Conservation (phyloP, 2,797 vertebrate species). For the Mastacembelus armatus region DNA sequence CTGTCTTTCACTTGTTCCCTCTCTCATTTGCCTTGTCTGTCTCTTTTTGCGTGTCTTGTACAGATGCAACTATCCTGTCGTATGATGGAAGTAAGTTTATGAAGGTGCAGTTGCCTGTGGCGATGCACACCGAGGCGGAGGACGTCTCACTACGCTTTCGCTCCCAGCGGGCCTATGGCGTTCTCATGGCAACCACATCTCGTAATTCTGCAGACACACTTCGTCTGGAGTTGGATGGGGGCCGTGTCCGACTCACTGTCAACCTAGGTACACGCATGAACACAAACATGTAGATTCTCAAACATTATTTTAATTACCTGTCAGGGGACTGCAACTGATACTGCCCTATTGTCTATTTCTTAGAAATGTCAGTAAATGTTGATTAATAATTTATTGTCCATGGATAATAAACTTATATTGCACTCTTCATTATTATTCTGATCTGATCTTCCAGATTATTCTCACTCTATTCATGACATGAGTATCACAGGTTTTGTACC, state of each 20-base stretch:
- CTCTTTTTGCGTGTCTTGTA: conserved; percentile 40
- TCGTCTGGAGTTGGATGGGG: conserved; percentile 95
- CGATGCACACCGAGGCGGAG: conserved; percentile 98
- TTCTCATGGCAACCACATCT: conserved; percentile 98
- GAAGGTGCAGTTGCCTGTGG: conserved; percentile 98
- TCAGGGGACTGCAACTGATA: conserved; percentile 57
- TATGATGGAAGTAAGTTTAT: conserved; percentile 99
- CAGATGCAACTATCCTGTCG: conserved; percentile 97
- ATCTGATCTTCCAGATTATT: conserved; percentile 4
- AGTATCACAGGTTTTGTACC: conserved; percentile 8
- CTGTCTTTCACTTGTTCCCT: neutral
- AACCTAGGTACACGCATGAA: conserved; percentile 92
- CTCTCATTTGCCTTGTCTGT: conserved; percentile 21
- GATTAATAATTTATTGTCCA: conserved; percentile 46
- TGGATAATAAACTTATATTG: conserved; percentile 31
- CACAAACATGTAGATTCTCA: conserved; percentile 40
- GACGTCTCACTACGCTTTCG: conserved; percentile 96
- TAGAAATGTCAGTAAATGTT: conserved; percentile 50
- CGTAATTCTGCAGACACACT: conserved; percentile 97
- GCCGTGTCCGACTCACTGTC: conserved; percentile 97
- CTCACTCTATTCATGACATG: neutral
- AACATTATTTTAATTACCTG: conserved; percentile 55
- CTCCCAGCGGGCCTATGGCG: conserved; percentile 95
- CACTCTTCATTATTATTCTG: conserved; percentile 9
- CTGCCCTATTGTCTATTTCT: conserved; percentile 52